Base-by-base conservation (phyloP, 2,113 vertebrate genomes). In the Ginglymostoma cirratum region DNA sequence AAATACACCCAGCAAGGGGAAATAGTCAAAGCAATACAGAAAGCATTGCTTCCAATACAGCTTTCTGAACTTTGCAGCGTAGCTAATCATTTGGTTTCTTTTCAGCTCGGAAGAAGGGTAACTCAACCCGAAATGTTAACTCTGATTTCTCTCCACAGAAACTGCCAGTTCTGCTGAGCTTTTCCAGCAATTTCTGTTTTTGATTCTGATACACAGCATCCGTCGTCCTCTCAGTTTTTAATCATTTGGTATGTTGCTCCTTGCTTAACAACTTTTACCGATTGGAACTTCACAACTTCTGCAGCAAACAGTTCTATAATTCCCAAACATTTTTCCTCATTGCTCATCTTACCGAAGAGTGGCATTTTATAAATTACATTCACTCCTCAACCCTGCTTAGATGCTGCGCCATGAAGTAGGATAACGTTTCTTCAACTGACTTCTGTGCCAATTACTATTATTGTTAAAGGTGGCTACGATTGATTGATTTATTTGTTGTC, bases 1-100 rank as follows among this genome's bases (percentile, higher is more conserved):
- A 65, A 92, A 38, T 66, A 93, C 89, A 93, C 55, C 61, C 89
- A 67, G 61, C n/a, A 66, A 66, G 34, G 89, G 61, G 89, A 93
- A 93, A 61, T 89, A 15, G 48, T 89, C 52, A 65, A 61, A 65
- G n/a, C n/a, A 90, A 65, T 93, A 61, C 66, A 21, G 19, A 61
- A n/a, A n/a, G 52, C 55, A 93, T 65, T 93, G 66, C 21, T 66
- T 66, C 55, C 89, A 66, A 34, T 38, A 6, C 34, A 92, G 4
- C 65, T 65, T 93, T 93, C 34, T 6, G 67, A 23, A 66, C 61
- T 38, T 7, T 66, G 65, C 34, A 19, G 65, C 65, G 65, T 61
- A 61, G 55, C 55, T 93, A 66, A 93, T 93, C 61, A 42, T 66
- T 38, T 66, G 61, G 66, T 67, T 67, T 23, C n/a, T 42, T 93